Conservation (phyloP, 2,888 invertebrate species). For the Agonopterix alstromeriana region DNA sequence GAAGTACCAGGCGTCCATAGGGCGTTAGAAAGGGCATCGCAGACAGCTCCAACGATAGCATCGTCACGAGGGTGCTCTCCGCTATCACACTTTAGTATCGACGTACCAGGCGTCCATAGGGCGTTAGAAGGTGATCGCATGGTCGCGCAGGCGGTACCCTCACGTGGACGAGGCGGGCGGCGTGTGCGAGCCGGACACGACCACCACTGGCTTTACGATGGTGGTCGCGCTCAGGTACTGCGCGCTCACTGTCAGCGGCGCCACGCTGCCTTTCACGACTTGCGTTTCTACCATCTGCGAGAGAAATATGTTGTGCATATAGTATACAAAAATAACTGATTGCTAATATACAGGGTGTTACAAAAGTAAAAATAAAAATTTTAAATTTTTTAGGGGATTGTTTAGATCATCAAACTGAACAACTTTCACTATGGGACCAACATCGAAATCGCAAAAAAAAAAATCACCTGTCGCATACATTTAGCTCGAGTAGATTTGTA, state of each 20-base stretch:
- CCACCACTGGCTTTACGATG: conserved; percentile 82
- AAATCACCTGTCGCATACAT: no score
- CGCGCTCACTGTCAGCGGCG: conserved; percentile 80
- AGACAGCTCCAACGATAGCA: background rate
- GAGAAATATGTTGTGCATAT: no score
- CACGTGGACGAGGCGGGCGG: conserved; percentile 23
- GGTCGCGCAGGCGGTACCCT: conserved; percentile 11
- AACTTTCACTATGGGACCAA: no score
- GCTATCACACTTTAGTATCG: background rate
- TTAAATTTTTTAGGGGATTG: no score
- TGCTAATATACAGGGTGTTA: no score
- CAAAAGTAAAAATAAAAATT: no score
- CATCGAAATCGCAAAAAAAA: no score
- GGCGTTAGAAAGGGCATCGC: conserved; percentile 8
- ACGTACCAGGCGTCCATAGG: conserved; percentile 12
- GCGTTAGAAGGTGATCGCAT: conserved; percentile 13
- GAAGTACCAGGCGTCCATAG: conserved; percentile 15
- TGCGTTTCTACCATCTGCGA: conserved; percentile 68
- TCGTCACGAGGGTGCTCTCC: background rate
- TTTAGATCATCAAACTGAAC: no score
- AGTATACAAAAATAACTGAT: no score
- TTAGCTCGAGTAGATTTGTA: no score
- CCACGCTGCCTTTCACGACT: conserved; percentile 74
- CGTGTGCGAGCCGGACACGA: conserved; percentile 60
- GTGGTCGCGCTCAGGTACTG: conserved; percentile 80